A percentile compares a stretch with the other conserved stretches of the same genome.
Conservation (phyloP, 1,140 invertebrate genomes). For the Ips typographus region DNA sequence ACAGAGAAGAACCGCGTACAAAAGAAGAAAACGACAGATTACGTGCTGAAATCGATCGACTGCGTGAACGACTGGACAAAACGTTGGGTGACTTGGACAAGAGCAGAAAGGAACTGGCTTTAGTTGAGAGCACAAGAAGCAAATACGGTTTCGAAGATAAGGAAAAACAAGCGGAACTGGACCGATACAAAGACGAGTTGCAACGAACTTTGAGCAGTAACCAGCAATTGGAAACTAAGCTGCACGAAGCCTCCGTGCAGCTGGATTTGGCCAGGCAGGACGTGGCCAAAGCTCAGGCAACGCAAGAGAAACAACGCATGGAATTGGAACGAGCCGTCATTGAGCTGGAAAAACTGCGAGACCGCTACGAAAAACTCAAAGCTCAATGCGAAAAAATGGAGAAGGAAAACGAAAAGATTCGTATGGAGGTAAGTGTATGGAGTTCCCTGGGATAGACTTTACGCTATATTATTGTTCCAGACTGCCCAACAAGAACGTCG, state of each 20-base stretch:
- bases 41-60: conserved; percentile 79
- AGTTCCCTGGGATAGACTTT: too few relatives aligned
- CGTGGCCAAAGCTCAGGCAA: conserved; percentile 67
- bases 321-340: conserved; percentile 79
- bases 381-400: conserved; percentile 67
- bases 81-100: conserved; percentile 74
- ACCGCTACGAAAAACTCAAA: conserved; percentile 80
- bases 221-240: conserved; percentile 72
- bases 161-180: conserved; percentile 63
- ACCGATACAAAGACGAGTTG: conserved; percentile 71
- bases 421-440: conserved; percentile 49
- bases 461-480: background rate
- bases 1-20: conserved; percentile 64
- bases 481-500: conserved; percentile 68
- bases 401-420: conserved; percentile 73
- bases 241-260: conserved; percentile 78
- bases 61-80: conserved; percentile 82
- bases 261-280: conserved; percentile 77
- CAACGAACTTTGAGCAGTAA: conserved; percentile 65
- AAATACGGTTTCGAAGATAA: conserved; percentile 90
- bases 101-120: conserved; percentile 71
- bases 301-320: conserved; percentile 74
- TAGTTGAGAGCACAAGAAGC: conserved; percentile 73
- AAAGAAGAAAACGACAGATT: conserved; percentile 79
- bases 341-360: conserved; percentile 82